Evolutionary conservation across 2,797 vertebrate species (phyloP), one percentile per base, ranked within the genome.

Genomic region (Linurgus olivaceus): DNA sequence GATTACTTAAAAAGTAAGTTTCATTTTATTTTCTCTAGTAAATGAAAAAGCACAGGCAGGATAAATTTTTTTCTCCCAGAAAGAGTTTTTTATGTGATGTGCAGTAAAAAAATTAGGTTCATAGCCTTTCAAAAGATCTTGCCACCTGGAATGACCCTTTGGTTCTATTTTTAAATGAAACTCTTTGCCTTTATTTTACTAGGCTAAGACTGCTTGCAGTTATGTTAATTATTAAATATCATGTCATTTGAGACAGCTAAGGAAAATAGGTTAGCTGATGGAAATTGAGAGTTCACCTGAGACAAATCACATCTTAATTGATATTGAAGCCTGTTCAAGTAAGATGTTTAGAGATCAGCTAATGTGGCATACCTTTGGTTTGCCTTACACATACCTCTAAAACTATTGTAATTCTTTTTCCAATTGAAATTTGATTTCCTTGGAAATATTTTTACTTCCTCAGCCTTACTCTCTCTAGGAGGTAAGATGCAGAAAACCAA

Each of bases 1-100:
- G 98, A 98, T 95, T 98, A 97, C 94, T 88, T 98, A 94, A 98
- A 98, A 97, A 97, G 98, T 98, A 97, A 98, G 98, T 98, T 94
- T 86, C n/a, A 26, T 76, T 92, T 93, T 65, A 24, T 87, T 58
- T 61, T 92, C 21, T 40, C 57, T 37, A 76, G 47, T 84, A 83
- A 87, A 66, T 54, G 35, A 89, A 93, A 81, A 88, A 58, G 14
- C 70, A 48, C 0, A 2, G 40, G 26, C 31, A 62, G 70, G 54
- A 92, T 76, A 58, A 70, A 90, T 82, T 74, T 25, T 4, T 17
- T 78, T 71, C 37, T 68, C 59, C 37, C 70, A 81, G 48, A 70
- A 77, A 76, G 59, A 51, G 21, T 11, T 68, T 74, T 91, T 87
- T 35, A 37, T 44, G 47, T 68, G 48, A 61, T 54, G 14, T 70